Conservation (phyloP, 2,888 invertebrate genomes). For the Xanthorhoe designata region DNA sequence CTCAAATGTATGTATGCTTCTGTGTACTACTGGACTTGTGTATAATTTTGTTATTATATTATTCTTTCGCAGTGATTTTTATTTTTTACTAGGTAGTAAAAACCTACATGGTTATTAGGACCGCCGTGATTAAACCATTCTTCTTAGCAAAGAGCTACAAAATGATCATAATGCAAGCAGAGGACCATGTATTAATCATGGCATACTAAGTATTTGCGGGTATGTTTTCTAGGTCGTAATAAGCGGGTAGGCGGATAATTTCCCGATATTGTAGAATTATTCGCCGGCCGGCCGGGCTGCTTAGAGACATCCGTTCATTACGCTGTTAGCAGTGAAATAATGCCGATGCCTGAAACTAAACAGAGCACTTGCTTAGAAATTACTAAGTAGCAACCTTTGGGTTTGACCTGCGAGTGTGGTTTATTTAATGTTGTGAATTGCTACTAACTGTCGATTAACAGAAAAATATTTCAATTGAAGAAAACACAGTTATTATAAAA, state of each 20-base stretch:
- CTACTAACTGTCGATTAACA: not conserved
- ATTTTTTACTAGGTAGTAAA: constrained; percentile 3
- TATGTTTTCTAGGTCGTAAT: constrained; percentile 33
- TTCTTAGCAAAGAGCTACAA: constrained; percentile 16
- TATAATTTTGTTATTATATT: not conserved
- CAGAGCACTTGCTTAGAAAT: constrained; percentile 18
- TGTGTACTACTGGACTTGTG: too few relatives aligned
- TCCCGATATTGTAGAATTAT: constrained; percentile 31
- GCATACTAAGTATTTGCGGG: constrained; percentile 29
- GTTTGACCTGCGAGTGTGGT: constrained; percentile 2
- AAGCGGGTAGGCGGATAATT: constrained; percentile 33
- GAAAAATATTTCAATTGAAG: not conserved
- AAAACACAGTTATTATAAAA: too few relatives aligned
- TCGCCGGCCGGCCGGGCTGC: constrained; percentile 23
- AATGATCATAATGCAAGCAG: constrained; percentile 23
- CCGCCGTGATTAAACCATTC: constrained; percentile 24
- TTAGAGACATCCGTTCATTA: constrained; percentile 44
- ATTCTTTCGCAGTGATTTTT: not conserved
- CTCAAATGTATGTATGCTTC: too few relatives aligned
- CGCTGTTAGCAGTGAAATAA: constrained; percentile 45
- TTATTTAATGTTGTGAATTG: not conserved
- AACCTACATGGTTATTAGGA: constrained; percentile 17
- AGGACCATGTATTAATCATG: constrained; percentile 27
- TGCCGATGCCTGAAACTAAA: constrained; percentile 41
- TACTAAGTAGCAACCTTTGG: constrained; percentile 8